Percentiles rank a stretch among this genome's conserved stretches.
phyloP scores from a whole-genome alignment of 2,113 vertebrate species.

The Anoura caudifer region DNA sequence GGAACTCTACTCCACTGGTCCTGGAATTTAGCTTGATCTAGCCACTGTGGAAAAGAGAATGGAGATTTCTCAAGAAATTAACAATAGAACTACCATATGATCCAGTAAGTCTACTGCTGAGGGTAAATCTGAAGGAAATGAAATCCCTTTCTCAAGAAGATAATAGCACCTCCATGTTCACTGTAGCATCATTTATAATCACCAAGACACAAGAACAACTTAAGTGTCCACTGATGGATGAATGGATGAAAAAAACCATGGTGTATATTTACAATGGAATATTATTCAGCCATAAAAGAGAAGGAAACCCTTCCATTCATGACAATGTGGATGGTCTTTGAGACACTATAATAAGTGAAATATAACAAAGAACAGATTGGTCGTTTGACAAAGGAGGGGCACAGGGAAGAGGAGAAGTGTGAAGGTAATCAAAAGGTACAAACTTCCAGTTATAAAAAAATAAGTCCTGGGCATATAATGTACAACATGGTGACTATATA shows the following conservation, averaged over 20 bases:
- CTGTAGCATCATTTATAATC: background rate
- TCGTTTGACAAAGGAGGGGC: background rate
- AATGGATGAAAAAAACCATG: background rate
- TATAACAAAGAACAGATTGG: background rate
- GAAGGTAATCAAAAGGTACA: background rate
- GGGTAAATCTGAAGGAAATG: background rate
- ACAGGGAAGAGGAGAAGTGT: background rate
- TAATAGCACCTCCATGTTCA: background rate
- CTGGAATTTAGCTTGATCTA: background rate
- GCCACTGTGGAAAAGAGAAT: background rate
- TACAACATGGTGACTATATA: background rate
- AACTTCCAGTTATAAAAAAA: background rate
- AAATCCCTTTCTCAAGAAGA: background rate
- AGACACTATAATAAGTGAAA: background rate
- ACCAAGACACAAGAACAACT: background rate
- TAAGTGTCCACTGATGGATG: background rate
- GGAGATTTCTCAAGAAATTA: background rate
- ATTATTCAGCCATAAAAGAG: background rate
- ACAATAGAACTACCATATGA: background rate
- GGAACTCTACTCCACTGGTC: background rate
- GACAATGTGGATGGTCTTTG: background rate
- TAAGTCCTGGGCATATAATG: background rate
- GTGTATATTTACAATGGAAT: background rate
- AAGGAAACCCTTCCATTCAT: background rate
- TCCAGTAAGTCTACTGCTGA: background rate